Conservation (phyloP, 2,888 invertebrate species). For the Scaptomyza flava region DNA sequence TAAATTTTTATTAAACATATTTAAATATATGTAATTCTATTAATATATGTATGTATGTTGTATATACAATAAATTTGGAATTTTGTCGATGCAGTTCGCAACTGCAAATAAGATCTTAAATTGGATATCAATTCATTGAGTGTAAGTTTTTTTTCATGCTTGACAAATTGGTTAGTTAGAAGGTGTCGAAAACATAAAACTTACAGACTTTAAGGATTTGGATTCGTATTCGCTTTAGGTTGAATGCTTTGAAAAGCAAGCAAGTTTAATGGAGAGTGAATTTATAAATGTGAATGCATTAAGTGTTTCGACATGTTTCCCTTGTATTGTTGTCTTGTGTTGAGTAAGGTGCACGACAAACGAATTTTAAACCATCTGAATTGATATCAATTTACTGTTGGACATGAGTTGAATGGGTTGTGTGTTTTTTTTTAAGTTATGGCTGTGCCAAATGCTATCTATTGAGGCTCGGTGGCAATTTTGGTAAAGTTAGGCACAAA, state of each 20-base stretch:
- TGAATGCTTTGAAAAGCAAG: neutral
- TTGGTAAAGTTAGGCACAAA: constrained; percentile 88
- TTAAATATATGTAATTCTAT: constrained; percentile 23
- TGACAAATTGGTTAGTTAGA: neutral
- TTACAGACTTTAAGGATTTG: neutral
- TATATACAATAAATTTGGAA: constrained; percentile 28
- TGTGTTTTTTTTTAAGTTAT: neutral
- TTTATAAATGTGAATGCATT: too few species aligned
- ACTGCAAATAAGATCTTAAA: constrained; percentile 17
- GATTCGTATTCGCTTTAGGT: neutral
- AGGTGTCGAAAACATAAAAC: neutral
- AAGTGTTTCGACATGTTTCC: neutral
- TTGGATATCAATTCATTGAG: neutral
- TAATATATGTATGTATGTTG: constrained; percentile 37
- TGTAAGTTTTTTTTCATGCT: neutral
- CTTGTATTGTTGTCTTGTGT: neutral
- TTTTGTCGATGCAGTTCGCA: constrained; percentile 30
- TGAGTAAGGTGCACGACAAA: neutral
- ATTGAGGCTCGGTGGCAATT: constrained; percentile 88
- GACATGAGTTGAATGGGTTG: constrained; percentile 1
- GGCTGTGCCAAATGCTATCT: constrained; percentile 11
- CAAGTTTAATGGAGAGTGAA: too few species aligned
- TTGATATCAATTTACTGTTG: neutral
- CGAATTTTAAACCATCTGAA: neutral
- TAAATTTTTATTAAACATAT: constrained; percentile 47